Evolutionary conservation across 2,797 vertebrate genomes (phyloP), one percentile per base, ranked within the genome.

Genomic region (Rhodeus uyekii): DNA sequence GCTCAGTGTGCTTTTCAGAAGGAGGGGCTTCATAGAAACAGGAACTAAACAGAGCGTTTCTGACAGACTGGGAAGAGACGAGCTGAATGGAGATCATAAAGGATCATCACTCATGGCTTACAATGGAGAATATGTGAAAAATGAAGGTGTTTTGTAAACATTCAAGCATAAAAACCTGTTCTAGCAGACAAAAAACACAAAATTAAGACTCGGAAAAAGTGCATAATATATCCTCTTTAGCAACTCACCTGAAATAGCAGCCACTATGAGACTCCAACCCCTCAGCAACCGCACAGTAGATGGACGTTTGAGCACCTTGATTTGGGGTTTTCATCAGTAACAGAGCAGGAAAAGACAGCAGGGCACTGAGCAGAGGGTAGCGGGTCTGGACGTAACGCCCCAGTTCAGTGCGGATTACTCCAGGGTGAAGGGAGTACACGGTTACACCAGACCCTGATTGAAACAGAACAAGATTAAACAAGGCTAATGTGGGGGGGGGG

Each of bases 351-450:
- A 75, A 27, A 13, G 46, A 82, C 53, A 91, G 76, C 58, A 90
- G 65, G 22, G 64, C 46, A 50, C 69, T 84, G 75, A 91, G 80
- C 22, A 87, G 39, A 68, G 88, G 89, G 53, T 84, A 80, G 16
- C 78, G 68, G 1, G 64, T 64, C 85, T 88, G 76, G 38, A 90
- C 71, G 2, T 87, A 84, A 8, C 90, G 88, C 4, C 90, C 83
- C 84, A 91, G 84, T 83, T 91, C 87, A 29, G 89, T 91, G 55
- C 82, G 64, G 76, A 91, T 90, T 18, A 91, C 85, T 39, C 90
- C 90, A 8, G 90, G 90, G 74, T 91, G 90, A 65, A 91, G 79
- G 7, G 84, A 80, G 44, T 80, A 90, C 2, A 78, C 84, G 5
- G 89, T 84, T 32, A 91, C 87, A 9, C 89, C 88, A 27, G 82